Evolutionary conservation across 2,797 vertebrate species (phyloP), one percentile per base, ranked within the genome.

Genomic region (Sciurus vulgaris): DNA sequence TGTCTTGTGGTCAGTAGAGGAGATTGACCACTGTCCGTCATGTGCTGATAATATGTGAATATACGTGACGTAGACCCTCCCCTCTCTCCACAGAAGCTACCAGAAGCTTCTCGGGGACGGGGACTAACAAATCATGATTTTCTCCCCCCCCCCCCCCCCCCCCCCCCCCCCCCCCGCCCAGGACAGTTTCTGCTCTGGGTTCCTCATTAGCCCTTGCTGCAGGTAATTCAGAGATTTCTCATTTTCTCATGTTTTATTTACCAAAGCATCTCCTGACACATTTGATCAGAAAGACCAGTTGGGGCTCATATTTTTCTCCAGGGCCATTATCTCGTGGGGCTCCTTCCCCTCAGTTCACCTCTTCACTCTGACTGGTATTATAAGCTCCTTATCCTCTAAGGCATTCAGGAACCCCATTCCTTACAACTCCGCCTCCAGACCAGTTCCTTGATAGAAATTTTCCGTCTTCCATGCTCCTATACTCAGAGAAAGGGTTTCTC

Each of bases 201-300:
- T 77, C 38, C 67, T 95, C 73, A 24, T 96, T 94, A 92, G 76
- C 56, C 70, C 69, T 24, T 28, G 38, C 72, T 83, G 30, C 33
- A 72, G 56, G 59, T 87, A 93, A 94, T 84, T 93, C 89, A 96
- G 84, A 97, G 78, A 3, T 65, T 86, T 89, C 84, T 94, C 73
- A 47, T 88, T 65, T 65, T 92, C 86, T 97, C 78, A 12, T 95
- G 83, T 94, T 94, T 97, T 92, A 89, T 95, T 96, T 95, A 94
- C 91, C 67, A 72, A 83, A 95, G 81, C 81, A 79, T 69, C 76
- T 93, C 81, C 44, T 51, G 49, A 92, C 54, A 83, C 74, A 93
- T 86, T 81, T 92, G 85, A 92, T 95, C 51, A 76, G 81, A 92
- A 96, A 94, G 88, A 30, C 85, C 33, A 2, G 38, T 96, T 94